Base-by-base conservation (phyloP, 2,888 invertebrate species). In the Cinara cedri region DNA sequence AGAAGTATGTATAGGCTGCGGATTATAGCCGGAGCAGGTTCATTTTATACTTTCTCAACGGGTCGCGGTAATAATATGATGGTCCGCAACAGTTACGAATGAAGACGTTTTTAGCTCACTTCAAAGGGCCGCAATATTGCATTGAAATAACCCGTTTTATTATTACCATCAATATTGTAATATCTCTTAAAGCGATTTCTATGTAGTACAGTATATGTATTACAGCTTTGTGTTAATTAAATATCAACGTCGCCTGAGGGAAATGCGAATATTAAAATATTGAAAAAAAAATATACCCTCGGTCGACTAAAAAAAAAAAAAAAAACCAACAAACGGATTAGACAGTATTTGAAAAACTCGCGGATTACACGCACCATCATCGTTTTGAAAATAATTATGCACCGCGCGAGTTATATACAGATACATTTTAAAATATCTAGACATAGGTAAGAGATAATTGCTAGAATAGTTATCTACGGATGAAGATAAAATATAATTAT, bases 221-320 rank as follows among this genome's bases (percentile, higher is more conserved):
- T n/a, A 34, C 26, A 34, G 13, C 19, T 26, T 60, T 34, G 49
- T 49, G 6, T 54, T 44, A 62, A 62, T 72, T 49, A 72, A 62
- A 26, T 49, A 72, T 62, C 24, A 44, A 21, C 19, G 34, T 62
- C 14, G 16, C 62, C 19, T 14, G 8, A 10, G 72, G 46, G 62
- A 62, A 34, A 34, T 34, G 62, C 62, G 49, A 46, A n/a, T n/a
- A n/a, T n/a, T n/a, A n/a, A n/a, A n/a, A n/a, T n/a, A n/a, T n/a
- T n/a, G n/a, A n/a, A n/a, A n/a, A n/a, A n/a, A 72, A 49, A 49
- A 72, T 60, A 72, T 49, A 13, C 19, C 14, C 0, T 13, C n/a
- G 1, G 24, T 51, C 19, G 42, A 1, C 34, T 4, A 34, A 34
- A 34, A 34, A 3, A 34, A 2, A 71, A 13, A 6, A 62, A 34